Evolutionary conservation across 2,113 vertebrate genomes (phyloP).

Genomic region (Bos javanicus): DNA sequence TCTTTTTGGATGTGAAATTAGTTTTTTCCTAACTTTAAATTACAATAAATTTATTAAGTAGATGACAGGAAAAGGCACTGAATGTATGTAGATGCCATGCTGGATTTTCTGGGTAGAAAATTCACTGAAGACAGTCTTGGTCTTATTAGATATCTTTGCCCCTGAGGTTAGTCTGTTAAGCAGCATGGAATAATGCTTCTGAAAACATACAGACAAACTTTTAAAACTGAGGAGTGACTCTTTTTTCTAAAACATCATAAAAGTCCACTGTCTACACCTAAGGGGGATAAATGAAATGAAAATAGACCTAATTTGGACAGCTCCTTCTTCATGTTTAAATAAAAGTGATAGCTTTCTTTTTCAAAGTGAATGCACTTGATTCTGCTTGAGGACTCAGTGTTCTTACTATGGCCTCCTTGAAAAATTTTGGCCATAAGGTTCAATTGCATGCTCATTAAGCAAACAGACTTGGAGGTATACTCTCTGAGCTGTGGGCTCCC

Average conservation of each 20-base stretch:
- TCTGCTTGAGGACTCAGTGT: constrained; percentile 30
- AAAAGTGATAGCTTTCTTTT: neutral
- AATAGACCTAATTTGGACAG: neutral
- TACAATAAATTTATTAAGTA: neutral
- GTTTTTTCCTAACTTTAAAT: neutral
- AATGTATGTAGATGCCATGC: neutral
- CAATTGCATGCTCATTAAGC: constrained; percentile 62
- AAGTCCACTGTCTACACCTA: neutral
- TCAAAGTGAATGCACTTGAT: neutral
- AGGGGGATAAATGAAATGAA: neutral
- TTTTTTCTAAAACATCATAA: neutral
- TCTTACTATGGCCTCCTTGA: constrained; percentile 11
- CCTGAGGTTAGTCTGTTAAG: neutral
- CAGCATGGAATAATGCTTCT: neutral
- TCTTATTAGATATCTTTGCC: neutral
- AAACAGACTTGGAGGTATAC: constrained; percentile 56
- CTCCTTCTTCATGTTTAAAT: neutral
- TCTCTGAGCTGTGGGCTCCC: constrained; percentile 42
- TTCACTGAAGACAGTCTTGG: neutral
- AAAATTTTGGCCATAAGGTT: constrained; percentile 63
- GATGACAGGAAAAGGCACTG: neutral
- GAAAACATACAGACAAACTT: neutral
- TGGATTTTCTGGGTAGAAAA: neutral
- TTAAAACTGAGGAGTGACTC: neutral
- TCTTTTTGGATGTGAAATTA: neutral